Evolutionary conservation across 2,113 vertebrate genomes (phyloP).

Genomic region (Albula glossodonta): DNA sequence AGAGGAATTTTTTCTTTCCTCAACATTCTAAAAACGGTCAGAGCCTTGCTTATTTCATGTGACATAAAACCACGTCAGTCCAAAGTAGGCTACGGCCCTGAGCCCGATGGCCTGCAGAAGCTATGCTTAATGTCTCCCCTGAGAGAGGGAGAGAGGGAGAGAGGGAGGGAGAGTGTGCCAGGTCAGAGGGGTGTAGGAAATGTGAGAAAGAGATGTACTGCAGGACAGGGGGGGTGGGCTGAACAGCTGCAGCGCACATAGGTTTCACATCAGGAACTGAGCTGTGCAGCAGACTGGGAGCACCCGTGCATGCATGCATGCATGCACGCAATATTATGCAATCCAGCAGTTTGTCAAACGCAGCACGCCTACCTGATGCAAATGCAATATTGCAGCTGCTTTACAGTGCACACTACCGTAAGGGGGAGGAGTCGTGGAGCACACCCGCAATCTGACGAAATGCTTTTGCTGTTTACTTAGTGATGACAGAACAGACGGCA

Average conservation of each 20-base stretch:
- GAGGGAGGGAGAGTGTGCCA: conserved; percentile 28
- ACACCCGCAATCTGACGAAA: background rate
- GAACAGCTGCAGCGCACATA: background rate
- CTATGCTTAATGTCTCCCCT: background rate
- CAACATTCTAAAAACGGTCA: no score
- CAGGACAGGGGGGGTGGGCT: background rate
- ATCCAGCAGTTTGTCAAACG: background rate
- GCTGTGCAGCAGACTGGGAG: background rate
- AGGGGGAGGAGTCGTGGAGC: background rate
- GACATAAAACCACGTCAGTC: background rate
- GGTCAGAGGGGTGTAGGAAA: background rate
- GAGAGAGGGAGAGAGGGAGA: background rate
- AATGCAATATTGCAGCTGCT: background rate
- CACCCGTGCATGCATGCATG: background rate
- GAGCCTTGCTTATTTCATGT: no score
- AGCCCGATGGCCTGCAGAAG: background rate
- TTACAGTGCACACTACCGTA: background rate
- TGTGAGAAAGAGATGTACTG: background rate
- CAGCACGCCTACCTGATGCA: background rate
- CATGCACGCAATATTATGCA: background rate
- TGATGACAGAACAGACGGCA: background rate
- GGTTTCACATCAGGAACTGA: background rate
- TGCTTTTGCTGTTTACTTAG: background rate
- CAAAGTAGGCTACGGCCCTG: background rate
- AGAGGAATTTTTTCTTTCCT: no score